Percentiles rank a stretch among this genome's conserved stretches.
These are phyloP conservation scores for Porites australiensis DNA, from an alignment of 64 coral and sea anemone genomes.

Conservation along the genomic window DNA sequence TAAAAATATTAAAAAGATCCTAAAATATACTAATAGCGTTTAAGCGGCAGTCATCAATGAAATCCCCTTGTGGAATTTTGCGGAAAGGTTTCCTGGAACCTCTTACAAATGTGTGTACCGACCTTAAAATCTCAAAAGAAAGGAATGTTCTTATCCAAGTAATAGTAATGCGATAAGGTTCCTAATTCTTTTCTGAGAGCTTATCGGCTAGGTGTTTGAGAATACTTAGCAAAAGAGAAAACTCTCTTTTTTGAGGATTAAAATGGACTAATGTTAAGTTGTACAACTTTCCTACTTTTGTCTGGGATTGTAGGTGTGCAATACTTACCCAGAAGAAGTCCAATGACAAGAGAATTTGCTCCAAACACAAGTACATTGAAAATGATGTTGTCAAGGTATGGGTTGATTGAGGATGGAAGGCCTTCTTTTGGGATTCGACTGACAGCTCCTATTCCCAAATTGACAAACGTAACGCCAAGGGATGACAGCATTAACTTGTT, in stretches of 20 bases:
- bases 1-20: no score
- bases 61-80: no score
- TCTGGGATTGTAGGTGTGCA: neutral
- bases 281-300: neutral
- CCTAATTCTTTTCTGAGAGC: neutral
- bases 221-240: neutral
- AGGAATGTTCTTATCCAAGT: no score
- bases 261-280: no score
- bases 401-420: neutral
- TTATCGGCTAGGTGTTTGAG: neutral
- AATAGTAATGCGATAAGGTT: neutral
- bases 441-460: constrained; percentile 29
- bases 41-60: no score
- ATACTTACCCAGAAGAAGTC: neutral
- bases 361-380: neutral
- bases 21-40: no score
- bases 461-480: constrained; percentile 37
- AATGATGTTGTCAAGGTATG: neutral
- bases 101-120: no score
- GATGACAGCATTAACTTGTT: constrained; percentile 16
- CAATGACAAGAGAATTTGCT: neutral
- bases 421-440: constrained; percentile 44
- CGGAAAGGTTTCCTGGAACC: no score
- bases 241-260: no score
- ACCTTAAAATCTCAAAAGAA: no score